Conservation (phyloP, 2,797 vertebrate genomes). For the Cossypha caffra region DNA sequence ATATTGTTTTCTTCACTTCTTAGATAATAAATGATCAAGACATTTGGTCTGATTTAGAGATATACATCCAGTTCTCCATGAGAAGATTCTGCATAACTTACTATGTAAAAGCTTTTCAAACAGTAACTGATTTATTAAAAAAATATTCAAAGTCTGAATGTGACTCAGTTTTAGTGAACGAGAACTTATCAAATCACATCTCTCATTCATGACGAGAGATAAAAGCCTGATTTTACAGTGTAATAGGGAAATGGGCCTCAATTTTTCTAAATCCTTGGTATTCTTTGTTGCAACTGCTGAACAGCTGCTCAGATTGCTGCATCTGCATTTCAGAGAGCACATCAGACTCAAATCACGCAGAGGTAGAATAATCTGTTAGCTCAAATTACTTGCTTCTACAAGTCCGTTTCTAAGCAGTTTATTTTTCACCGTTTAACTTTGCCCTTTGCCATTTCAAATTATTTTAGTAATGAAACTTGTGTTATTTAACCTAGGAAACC, state of each 20-base stretch:
- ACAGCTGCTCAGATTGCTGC: neutral
- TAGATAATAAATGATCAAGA: slow-evolving; percentile 3
- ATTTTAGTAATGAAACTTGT: neutral
- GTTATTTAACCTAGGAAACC: neutral
- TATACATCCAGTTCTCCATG: neutral
- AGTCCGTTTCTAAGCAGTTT: neutral
- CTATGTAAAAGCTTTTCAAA: neutral
- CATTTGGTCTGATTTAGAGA: neutral
- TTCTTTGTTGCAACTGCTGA: neutral
- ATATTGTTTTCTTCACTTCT: neutral
- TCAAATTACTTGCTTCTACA: neutral
- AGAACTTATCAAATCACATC: neutral
- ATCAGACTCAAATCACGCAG: neutral
- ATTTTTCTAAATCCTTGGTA: neutral
- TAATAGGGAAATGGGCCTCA: neutral
- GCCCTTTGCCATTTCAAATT: neutral
- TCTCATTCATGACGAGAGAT: neutral
- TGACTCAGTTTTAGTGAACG: neutral
- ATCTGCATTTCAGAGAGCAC: neutral
- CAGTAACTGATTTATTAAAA: neutral
- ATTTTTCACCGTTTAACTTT: neutral
- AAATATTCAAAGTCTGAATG: neutral
- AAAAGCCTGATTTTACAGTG: neutral
- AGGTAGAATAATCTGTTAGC: neutral
- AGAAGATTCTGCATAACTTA: neutral